These are phyloP conservation scores for Lochmaea crataegi DNA, from an alignment of 2,888 invertebrate species.

Conservation along the genomic window DNA sequence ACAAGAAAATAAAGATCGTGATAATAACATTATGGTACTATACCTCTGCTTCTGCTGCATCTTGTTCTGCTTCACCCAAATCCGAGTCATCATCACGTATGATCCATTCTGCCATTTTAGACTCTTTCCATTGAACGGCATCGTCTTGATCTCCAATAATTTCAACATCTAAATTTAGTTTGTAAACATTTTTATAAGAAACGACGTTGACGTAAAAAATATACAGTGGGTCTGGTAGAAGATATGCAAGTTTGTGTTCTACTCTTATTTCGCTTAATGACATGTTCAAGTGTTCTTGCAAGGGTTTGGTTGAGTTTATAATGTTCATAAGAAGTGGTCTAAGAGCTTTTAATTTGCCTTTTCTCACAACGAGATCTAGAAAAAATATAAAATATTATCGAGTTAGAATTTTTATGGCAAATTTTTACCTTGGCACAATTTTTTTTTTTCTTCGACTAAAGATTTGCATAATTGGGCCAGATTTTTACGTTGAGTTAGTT, in stretches of 20 bases:
- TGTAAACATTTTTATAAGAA: slow-evolving; percentile 84
- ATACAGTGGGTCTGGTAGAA: slow-evolving; percentile 86
- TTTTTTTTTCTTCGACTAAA: slow-evolving; percentile 80
- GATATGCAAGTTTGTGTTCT: slow-evolving; percentile 79
- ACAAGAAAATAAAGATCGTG: too few relatives aligned
- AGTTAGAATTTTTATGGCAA: neutral
- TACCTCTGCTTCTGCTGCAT: slow-evolving; percentile 30
- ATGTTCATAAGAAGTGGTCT: slow-evolving; percentile 81
- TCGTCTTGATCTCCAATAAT: slow-evolving; percentile 79
- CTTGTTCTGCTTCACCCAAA: slow-evolving; percentile 48
- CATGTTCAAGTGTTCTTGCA: slow-evolving; percentile 88
- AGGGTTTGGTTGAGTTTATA: slow-evolving; percentile 84
- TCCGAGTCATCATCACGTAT: slow-evolving; percentile 66
- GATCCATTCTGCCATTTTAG: slow-evolving; percentile 70
- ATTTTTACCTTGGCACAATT: slow-evolving; percentile 73
- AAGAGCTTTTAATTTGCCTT: slow-evolving; percentile 78
- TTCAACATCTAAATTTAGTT: slow-evolving; percentile 65
- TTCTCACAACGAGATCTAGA: slow-evolving; percentile 58
- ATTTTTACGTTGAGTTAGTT: slow-evolving; percentile 87
- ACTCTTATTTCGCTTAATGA: slow-evolving; percentile 82
- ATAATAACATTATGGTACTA: too few relatives aligned
- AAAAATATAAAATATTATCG: slow-evolving; percentile 4
- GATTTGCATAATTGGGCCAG: slow-evolving; percentile 81
- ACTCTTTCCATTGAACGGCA: slow-evolving; percentile 69
- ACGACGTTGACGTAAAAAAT: slow-evolving; percentile 86